Conservation (phyloP, 2,113 vertebrate genomes). For the Meriones unguiculatus region DNA sequence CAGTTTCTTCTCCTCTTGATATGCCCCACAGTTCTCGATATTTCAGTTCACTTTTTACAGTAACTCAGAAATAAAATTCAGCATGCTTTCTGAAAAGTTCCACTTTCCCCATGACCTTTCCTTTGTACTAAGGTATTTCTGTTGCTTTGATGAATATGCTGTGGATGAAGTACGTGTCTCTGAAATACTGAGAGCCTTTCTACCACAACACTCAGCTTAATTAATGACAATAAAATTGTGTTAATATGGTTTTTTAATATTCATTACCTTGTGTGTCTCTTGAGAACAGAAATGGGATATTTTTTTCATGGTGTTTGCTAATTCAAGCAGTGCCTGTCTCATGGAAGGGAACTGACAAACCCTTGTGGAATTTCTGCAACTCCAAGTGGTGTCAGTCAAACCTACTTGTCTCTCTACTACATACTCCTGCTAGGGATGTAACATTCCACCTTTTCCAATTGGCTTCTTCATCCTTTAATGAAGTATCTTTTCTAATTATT, state of each 20-base stretch:
- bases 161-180: neutral
- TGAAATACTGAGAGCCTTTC: neutral
- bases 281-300: neutral
- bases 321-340: neutral
- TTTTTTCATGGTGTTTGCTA: neutral
- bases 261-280: neutral
- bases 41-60: neutral
- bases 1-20: neutral
- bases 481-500: neutral
- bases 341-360: neutral
- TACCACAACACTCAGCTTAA: neutral
- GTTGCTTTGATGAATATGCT: neutral
- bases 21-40: neutral
- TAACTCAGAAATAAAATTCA: conserved; percentile 33
- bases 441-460: neutral
- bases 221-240: conserved; percentile 6
- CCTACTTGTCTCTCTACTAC: neutral
- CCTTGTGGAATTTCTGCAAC: neutral
- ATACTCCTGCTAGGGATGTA: neutral
- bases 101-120: neutral
- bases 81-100: neutral
- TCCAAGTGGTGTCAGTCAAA: neutral
- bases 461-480: neutral
- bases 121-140: neutral
- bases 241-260: conserved; percentile 8